These are phyloP conservation scores for Fistularia commersonii DNA, from an alignment of 2,797 vertebrate species.

Conservation along the genomic window DNA sequence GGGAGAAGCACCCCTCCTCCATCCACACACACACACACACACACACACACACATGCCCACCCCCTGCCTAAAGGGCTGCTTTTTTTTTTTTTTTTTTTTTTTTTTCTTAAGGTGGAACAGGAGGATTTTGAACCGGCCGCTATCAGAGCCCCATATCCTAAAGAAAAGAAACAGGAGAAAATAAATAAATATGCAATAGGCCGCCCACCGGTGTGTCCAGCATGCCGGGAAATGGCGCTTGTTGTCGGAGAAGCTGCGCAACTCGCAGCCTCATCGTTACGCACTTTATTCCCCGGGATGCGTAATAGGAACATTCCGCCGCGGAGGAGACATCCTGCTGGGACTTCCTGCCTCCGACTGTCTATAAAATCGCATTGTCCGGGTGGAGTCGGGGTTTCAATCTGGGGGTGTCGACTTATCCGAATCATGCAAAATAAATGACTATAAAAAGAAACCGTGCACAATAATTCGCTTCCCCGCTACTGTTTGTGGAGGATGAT, in stretches of 20 bases:
- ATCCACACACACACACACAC: no score
- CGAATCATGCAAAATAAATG: no score
- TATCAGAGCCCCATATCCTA: neutral
- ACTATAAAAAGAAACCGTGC: no score
- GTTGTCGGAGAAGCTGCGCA: constrained; percentile 1
- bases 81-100: constrained; percentile 44
- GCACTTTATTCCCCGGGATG: constrained; percentile 25
- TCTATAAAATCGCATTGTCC: constrained; percentile 10
- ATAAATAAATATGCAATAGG: no score
- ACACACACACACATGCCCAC: no score
- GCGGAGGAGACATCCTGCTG: constrained; percentile 53
- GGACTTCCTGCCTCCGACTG: constrained; percentile 19
- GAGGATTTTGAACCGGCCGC: neutral
- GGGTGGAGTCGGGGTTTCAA: neutral
- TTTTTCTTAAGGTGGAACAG: constrained; percentile 70
- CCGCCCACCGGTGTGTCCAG: no score
- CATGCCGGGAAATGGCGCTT: constrained; percentile 9
- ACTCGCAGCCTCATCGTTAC: constrained; percentile 15
- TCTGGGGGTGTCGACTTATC: no score
- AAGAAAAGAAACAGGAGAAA: no score
- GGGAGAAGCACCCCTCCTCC: neutral
- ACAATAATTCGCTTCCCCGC: no score
- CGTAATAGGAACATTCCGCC: constrained; percentile 49
- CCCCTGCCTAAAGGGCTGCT: constrained; percentile 52
- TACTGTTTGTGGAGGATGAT: no score